phyloP scores from a whole-genome alignment of 2,113 vertebrate species.

The Calidris pygmaea region DNA sequence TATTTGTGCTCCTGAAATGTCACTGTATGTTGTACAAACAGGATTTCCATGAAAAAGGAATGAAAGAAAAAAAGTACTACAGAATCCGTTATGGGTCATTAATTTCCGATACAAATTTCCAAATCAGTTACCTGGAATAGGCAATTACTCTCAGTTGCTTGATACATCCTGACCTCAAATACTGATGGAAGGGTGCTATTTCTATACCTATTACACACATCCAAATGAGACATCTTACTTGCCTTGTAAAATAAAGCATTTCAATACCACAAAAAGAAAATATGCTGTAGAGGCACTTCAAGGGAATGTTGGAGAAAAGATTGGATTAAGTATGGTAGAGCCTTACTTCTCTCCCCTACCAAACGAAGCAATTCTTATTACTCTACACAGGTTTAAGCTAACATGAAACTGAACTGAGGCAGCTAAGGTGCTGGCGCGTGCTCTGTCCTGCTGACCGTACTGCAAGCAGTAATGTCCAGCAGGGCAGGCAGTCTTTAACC shows the following conservation, averaged over 20 bases:
- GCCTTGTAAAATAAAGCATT: not conserved
- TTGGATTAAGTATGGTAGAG: not conserved
- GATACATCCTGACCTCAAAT: not conserved
- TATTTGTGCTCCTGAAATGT: conserved; percentile 43
- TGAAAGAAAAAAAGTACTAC: not conserved
- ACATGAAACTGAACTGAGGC: not conserved
- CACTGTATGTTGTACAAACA: not conserved
- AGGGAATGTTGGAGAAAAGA: not conserved
- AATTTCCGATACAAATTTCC: conserved; percentile 44
- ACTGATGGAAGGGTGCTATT: not conserved
- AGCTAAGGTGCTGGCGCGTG: not conserved
- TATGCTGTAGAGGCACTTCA: not conserved
- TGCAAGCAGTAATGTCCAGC: not conserved
- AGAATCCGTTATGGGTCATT: conserved; percentile 33
- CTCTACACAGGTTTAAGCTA: not conserved
- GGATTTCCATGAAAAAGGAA: not conserved
- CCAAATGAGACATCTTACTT: not conserved
- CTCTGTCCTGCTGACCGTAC: not conserved
- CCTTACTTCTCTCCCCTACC: not conserved
- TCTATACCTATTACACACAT: not conserved
- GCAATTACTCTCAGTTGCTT: conserved; percentile 45
- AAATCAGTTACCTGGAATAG: conserved; percentile 30
- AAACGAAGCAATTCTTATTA: not conserved
- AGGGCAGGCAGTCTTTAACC: not conserved
- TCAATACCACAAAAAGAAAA: not conserved